Evolutionary conservation across 2,797 vertebrate species (phyloP).

Genomic region (Meda fulgida): DNA sequence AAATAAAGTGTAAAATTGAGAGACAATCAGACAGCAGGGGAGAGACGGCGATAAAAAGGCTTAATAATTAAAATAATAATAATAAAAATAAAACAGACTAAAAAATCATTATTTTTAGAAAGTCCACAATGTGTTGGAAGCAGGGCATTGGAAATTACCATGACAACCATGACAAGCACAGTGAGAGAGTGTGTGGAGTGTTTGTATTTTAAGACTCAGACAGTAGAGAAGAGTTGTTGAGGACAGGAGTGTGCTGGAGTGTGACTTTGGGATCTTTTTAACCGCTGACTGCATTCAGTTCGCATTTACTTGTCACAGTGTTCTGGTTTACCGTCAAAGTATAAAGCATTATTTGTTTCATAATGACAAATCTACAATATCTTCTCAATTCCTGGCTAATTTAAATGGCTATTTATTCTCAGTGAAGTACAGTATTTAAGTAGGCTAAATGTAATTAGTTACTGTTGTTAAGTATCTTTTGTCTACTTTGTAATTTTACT

Average conservation of each 20-base stretch:
- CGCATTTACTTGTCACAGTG: neutral
- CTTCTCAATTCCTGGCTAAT: neutral
- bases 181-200: slow-evolving; percentile 60
- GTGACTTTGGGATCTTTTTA: slow-evolving; percentile 10
- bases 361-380: neutral
- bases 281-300: neutral
- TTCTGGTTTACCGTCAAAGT: neutral
- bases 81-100: slow-evolving; percentile 44
- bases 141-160: slow-evolving; percentile 75
- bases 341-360: neutral
- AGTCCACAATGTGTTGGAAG: slow-evolving; percentile 77
- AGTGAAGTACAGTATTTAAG: neutral
- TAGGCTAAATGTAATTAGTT: neutral
- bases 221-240: slow-evolving; percentile 42
- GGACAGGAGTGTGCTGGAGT: neutral
- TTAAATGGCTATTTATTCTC: neutral
- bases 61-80: slow-evolving; percentile 62
- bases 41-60: slow-evolving; percentile 53
- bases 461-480: neutral
- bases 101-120: slow-evolving; percentile 79
- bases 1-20: slow-evolving; percentile 25
- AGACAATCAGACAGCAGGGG: slow-evolving; percentile 3
- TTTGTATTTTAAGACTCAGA: slow-evolving; percentile 62
- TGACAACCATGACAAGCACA: slow-evolving; percentile 77
- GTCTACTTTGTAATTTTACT: neutral